Evolutionary conservation across 2,888 invertebrate genomes (phyloP).

Genomic region (Mythimna lalbum): DNA sequence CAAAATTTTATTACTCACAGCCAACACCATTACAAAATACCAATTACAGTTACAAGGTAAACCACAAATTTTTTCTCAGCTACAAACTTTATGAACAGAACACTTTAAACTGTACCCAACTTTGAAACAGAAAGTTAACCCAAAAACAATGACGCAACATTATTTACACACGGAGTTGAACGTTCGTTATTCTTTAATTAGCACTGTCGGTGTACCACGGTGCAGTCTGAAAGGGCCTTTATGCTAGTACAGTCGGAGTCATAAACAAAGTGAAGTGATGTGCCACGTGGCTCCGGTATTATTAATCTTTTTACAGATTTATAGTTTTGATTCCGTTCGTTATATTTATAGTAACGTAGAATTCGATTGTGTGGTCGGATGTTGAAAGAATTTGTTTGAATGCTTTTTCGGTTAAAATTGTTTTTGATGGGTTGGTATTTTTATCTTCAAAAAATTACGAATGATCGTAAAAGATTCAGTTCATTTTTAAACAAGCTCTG

Average conservation of each 20-base stretch:
- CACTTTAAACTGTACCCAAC: constrained; percentile 22
- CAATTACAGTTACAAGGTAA: neutral
- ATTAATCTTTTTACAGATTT: constrained; percentile 58
- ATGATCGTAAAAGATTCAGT: neutral
- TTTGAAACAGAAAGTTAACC: constrained; percentile 43
- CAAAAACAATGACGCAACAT: constrained; percentile 50
- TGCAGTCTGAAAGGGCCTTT: constrained; percentile 42
- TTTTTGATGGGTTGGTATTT: neutral
- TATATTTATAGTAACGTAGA: constrained; percentile 36
- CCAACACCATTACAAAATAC: neutral
- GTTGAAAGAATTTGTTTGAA: constrained; percentile 23
- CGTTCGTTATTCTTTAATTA: constrained; percentile 66
- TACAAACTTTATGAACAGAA: neutral
- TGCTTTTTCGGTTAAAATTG: neutral
- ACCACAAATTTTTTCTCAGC: neutral
- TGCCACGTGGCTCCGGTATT: constrained; percentile 55
- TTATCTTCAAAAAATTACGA: neutral
- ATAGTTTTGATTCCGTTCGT: constrained; percentile 45
- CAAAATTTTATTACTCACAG: neutral
- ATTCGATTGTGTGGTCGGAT: constrained; percentile 22
- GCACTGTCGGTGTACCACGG: constrained; percentile 30
- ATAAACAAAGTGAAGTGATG: constrained; percentile 52
- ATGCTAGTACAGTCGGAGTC: constrained; percentile 25
- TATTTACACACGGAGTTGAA: constrained; percentile 52
- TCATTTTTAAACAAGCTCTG: neutral